Evolutionary conservation across 2,113 vertebrate genomes (phyloP), one percentile per base, ranked within the genome.

Genomic region (Ranitomeya imitator): DNA sequence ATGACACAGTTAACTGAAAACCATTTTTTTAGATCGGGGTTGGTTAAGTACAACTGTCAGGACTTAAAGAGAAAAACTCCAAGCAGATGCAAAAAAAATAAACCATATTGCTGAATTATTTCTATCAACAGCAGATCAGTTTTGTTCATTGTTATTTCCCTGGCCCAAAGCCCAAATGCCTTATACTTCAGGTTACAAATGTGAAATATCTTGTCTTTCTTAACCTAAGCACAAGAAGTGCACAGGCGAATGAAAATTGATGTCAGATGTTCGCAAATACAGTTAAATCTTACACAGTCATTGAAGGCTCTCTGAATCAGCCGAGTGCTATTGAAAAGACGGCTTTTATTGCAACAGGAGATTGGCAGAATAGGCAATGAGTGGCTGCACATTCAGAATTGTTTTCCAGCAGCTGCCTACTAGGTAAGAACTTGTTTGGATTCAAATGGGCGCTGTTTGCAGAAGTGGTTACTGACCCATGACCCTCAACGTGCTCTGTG

Each of bases 391-490:
- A 92, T 91, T 89, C 87, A 0, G 71, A 91, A 92, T 92, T 92
- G 92, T 93, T 92, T 92, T 85, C 21, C 89, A 92, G 91, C 91
- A 93, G 91, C 92, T 93, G 91, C 90, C 91, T 86, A 89, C 90
- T 91, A 91, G 91, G 88, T 91, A 90, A 92, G 90, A 90, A 73
- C 91, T 90, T 93, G 93, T 95, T 94, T 94, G 91, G 89, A 92
- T 91, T 93, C 92, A 89, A 91, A 91, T 92, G 93, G 95, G 93
- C 92, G 94, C 93, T 92, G 94, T 93, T 94, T 94, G 93, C 92
- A 93, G 94, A 95, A 95, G 94, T 93, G 92, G 95, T 96, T 96
- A 93, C 93, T 97, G 96, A 97, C 95, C 95, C 85, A 90, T 97
- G 94, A 96, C 94, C 95, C 92, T 91, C 90, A 92, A 92, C 93